A percentile compares a stretch with the other conserved stretches of the same genome.
These are phyloP conservation scores for Baryphthengus martii DNA, from an alignment of 2,113 vertebrate species.

Conservation along the genomic window DNA sequence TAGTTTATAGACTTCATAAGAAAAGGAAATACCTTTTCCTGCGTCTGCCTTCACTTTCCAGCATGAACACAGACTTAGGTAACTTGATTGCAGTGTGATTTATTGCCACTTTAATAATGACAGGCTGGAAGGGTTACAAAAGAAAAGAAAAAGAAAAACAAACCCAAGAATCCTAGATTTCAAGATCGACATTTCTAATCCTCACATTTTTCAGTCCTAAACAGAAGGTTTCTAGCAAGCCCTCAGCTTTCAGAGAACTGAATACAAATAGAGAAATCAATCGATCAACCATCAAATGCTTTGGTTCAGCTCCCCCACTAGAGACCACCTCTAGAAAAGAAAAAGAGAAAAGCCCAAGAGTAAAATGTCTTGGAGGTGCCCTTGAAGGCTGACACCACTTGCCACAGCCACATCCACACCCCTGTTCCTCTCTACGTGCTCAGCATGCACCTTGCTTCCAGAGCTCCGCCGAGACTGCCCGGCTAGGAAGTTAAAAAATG, in stretches of 20 bases:
- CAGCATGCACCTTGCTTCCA: neutral
- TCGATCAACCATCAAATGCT: neutral
- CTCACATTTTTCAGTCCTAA: neutral
- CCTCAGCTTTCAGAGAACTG: neutral
- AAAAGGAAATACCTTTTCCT: neutral
- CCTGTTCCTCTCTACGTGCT: neutral
- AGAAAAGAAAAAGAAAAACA: neutral
- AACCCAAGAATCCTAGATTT: neutral
- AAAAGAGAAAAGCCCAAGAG: neutral
- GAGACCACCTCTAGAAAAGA: neutral
- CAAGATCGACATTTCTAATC: neutral
- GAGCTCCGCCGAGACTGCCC: neutral
- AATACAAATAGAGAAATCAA: rapidly evolving
- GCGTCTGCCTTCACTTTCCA: neutral
- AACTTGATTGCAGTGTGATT: neutral
- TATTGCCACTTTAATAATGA: neutral
- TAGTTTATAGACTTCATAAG: neutral
- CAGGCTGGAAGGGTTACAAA: neutral
- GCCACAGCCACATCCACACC: neutral
- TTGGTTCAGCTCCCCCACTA: neutral
- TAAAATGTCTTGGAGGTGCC: neutral
- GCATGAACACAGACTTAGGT: neutral
- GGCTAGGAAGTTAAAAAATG: neutral
- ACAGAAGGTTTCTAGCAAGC: neutral
- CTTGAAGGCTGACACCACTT: neutral